Evolutionary conservation across 92 coral and sea anemone genomes (phyloP).

Genomic region (Zoanthus solanderi): DNA sequence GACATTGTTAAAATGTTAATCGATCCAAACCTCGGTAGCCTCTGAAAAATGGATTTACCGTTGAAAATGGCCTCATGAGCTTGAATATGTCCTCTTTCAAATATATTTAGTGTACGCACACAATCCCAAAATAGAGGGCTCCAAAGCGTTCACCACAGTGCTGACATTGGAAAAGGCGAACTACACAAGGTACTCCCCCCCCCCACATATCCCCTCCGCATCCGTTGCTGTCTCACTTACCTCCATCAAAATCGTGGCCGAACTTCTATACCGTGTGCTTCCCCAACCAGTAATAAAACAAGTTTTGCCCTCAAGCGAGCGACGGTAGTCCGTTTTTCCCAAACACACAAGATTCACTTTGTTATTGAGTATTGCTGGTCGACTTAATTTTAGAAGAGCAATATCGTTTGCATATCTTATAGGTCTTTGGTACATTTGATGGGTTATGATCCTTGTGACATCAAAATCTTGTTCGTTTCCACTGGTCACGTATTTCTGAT

Average conservation of each 20-base stretch:
- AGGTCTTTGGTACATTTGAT: slow-evolving; percentile 7
- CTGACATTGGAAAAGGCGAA: no score
- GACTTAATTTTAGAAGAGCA: background rate
- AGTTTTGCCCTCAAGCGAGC: background rate
- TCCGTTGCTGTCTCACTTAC: background rate
- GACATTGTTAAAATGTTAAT: no score
- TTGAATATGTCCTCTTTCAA: no score
- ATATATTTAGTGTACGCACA: no score
- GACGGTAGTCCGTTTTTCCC: background rate
- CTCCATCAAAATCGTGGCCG: slow-evolving; percentile 13
- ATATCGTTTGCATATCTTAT: background rate
- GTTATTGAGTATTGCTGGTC: background rate
- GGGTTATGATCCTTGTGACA: slow-evolving; percentile 20
- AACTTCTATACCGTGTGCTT: slow-evolving; percentile 16
- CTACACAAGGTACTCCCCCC: no score
- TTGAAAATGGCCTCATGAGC: no score
- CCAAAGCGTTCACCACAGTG: no score
- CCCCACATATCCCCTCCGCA: no score
- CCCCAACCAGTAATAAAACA: slow-evolving; percentile 40
- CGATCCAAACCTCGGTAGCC: no score
- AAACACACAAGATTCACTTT: slow-evolving; percentile 19
- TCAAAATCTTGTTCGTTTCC: slow-evolving; percentile 10
- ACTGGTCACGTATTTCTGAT: background rate
- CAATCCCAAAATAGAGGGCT: no score
- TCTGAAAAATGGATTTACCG: no score